These are phyloP conservation scores for Diadegma fenestrale DNA, from an alignment of 2,888 invertebrate species.

Conservation along the genomic window DNA sequence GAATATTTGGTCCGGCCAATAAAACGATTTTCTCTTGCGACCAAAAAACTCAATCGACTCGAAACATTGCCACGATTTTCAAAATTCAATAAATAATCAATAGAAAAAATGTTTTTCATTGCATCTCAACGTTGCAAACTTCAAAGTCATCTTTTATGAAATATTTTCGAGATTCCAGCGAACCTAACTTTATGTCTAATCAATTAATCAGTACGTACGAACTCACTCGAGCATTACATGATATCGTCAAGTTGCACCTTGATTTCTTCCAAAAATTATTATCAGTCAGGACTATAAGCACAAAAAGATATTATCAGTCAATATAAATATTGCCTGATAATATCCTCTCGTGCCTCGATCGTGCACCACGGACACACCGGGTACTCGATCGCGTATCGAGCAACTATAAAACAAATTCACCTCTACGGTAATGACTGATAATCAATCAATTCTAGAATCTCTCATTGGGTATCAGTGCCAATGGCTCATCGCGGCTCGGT, in stretches of 20 bases:
- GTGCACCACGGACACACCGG: background rate
- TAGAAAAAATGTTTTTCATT: no score
- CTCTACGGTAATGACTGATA: background rate
- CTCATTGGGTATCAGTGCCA: background rate
- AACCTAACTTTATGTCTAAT: background rate
- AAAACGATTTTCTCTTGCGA: no score
- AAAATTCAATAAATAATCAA: no score
- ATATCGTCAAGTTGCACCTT: background rate
- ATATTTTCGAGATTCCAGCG: background rate
- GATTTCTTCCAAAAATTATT: slow-evolving; percentile 7
- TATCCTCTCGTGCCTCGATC: background rate
- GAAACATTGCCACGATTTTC: no score
- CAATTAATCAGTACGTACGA: background rate
- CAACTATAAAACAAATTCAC: background rate
- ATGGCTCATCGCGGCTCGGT: background rate
- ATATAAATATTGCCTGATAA: background rate
- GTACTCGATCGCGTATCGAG: background rate
- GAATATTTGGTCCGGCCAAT: no score
- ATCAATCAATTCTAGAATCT: background rate
- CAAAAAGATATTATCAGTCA: background rate
- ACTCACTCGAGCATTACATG: background rate
- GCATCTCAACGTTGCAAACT: no score
- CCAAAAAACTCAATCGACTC: no score
- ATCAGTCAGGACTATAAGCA: background rate
- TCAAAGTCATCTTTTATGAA: background rate